phyloP scores from a whole-genome alignment of 2,113 vertebrate genomes.

The Mohoua ochrocephala region DNA sequence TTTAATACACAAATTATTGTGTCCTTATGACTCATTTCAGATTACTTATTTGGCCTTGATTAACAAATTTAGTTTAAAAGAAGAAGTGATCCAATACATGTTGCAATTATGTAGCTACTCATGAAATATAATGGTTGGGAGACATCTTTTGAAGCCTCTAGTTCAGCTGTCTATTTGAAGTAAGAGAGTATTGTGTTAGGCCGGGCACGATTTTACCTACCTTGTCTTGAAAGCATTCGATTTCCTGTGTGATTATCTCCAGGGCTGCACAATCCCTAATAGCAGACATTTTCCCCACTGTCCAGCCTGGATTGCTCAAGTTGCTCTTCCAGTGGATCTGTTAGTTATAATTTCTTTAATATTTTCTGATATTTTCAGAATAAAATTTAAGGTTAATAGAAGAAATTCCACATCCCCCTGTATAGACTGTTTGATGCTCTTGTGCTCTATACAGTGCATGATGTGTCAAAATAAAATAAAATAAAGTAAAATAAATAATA shows the following conservation, averaged over 20 bases:
- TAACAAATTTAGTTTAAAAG: not conserved
- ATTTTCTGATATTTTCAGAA: not conserved
- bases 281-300: not conserved
- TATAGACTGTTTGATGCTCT: rapidly evolving
- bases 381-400: not conserved
- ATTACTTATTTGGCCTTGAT: not conserved
- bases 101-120: not conserved
- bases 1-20: not conserved
- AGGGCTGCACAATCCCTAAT: not conserved
- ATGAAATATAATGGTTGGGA: not conserved
- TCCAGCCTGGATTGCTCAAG: not conserved
- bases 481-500: not conserved
- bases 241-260: not conserved
- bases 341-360: not conserved
- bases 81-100: not conserved
- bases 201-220: not conserved
- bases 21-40: not conserved
- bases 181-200: not conserved
- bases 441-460: not conserved
- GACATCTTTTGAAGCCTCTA: not conserved
- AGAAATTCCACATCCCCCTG: not conserved
- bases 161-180: not conserved
- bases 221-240: not conserved
- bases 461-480: not conserved
- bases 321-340: not conserved